A percentile compares a stretch with the other conserved stretches of the same genome.
phyloP scores from a whole-genome alignment of 2,888 invertebrate species.

The Heliconius charithonia region DNA sequence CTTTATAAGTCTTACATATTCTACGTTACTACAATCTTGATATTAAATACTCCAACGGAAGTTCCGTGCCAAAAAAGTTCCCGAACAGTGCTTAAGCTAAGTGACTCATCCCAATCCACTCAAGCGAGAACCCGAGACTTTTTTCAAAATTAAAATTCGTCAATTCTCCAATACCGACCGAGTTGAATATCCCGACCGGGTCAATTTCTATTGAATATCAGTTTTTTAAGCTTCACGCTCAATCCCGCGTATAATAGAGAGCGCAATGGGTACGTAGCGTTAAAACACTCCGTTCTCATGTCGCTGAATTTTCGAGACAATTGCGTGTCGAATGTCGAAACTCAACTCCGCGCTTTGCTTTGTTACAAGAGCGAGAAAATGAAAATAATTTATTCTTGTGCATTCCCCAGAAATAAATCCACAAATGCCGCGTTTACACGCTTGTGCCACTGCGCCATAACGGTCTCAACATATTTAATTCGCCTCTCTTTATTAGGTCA shows the following conservation, averaged over 20 bases:
- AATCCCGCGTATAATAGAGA: too few relatives aligned
- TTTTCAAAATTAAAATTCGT: constrained; percentile 31
- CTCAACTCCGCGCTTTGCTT: background rate
- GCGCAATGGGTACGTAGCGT: too few relatives aligned
- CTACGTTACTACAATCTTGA: constrained; percentile 1
- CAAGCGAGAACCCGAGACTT: constrained; percentile 22
- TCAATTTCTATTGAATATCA: constrained; percentile 25
- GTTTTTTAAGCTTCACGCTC: background rate
- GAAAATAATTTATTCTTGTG: background rate
- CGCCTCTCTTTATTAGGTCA: constrained; percentile 27
- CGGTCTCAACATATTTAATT: constrained; percentile 25
- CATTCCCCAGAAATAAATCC: background rate
- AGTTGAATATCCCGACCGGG: constrained; percentile 5
- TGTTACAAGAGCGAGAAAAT: background rate
- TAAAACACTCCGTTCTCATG: background rate
- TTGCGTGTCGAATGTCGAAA: background rate
- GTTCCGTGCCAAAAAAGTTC: constrained; percentile 26
- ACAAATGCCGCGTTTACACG: background rate
- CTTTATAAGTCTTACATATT: background rate
- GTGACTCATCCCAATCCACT: constrained; percentile 30
- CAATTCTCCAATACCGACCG: constrained; percentile 13
- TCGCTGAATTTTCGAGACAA: background rate
- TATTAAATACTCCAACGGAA: constrained; percentile 23
- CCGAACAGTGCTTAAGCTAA: constrained; percentile 28
- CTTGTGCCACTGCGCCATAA: background rate